A percentile compares a stretch with the other conserved stretches of the same genome.
Evolutionary conservation across 2,113 vertebrate species (phyloP).

Genomic region (Prochilodus magdalenae): DNA sequence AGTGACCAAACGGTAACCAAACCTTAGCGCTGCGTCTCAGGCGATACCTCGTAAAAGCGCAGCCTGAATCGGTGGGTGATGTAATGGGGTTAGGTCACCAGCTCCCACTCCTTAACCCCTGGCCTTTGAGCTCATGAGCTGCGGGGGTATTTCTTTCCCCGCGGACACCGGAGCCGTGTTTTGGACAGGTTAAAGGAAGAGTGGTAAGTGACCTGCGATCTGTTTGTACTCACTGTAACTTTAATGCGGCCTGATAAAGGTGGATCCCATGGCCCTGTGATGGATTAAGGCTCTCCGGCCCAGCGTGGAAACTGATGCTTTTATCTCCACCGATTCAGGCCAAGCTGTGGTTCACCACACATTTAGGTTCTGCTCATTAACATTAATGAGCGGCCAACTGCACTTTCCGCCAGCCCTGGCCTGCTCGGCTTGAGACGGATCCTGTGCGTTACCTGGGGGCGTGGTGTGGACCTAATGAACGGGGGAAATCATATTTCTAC

Average conservation of each 20-base stretch:
- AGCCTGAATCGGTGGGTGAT: slow-evolving; percentile 39
- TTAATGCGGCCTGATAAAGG: slow-evolving; percentile 73
- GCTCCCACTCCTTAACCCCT: slow-evolving; percentile 62
- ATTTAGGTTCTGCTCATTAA: slow-evolving; percentile 66
- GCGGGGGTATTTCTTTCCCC: slow-evolving; percentile 64
- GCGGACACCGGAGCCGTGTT: slow-evolving; percentile 53
- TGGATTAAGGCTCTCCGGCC: slow-evolving; percentile 57
- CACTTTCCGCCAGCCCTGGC: slow-evolving; percentile 49
- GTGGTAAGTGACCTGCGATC: slow-evolving; percentile 66
- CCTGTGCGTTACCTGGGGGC: neutral
- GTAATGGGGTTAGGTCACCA: slow-evolving; percentile 62
- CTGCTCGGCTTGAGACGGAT: neutral
- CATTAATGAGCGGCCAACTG: slow-evolving; percentile 59
- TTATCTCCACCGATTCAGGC: slow-evolving; percentile 69
- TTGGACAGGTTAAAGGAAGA: slow-evolving; percentile 69
- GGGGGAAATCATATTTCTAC: too few relatives aligned
- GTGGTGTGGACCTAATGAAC: too few relatives aligned
- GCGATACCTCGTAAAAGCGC: slow-evolving; percentile 1
- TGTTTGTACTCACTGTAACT: slow-evolving; percentile 77
- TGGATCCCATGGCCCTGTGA: slow-evolving; percentile 66
- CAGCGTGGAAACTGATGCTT: slow-evolving; percentile 70
- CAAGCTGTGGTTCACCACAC: slow-evolving; percentile 72
- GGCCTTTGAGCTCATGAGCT: slow-evolving; percentile 60
- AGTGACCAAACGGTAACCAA: neutral
- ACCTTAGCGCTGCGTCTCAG: slow-evolving; percentile 10